A percentile compares a stretch with the other conserved stretches of the same genome.
Conservation (phyloP, 2,797 vertebrate species). For the Melanotaenia pygmaea region DNA sequence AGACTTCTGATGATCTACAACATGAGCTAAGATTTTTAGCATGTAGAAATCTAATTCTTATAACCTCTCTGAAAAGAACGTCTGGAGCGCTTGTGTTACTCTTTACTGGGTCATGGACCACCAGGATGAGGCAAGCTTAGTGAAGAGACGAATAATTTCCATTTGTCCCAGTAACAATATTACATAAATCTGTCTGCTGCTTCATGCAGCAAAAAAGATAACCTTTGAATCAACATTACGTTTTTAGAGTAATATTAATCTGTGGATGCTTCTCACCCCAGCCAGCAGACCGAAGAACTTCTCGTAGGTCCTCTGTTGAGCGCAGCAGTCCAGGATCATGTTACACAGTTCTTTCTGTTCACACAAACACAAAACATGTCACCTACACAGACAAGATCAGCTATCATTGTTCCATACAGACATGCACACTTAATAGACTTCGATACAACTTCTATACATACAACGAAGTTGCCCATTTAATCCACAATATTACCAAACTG, state of each 20-base stretch:
- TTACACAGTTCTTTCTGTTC: slow-evolving; percentile 97
- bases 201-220: not conserved
- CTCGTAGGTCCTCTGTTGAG: slow-evolving; percentile 97
- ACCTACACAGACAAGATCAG: not conserved
- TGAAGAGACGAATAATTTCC: not conserved
- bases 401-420: not conserved
- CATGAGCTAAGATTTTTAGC: not conserved
- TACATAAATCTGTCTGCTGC: not conserved
- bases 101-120: not conserved
- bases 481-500: not conserved
- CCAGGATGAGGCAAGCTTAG: too few relatives aligned
- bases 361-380: slow-evolving; percentile 32
- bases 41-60: not conserved
- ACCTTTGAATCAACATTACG: not conserved
- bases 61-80: not conserved
- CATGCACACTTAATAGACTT: not conserved
- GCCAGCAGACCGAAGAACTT: slow-evolving; percentile 98
- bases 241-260: not conserved
- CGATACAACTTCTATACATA: not conserved
- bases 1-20: not conserved
- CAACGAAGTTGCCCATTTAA: not conserved
- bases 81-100: not conserved
- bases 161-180: not conserved
- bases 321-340: slow-evolving; percentile 99
- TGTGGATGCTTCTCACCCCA: slow-evolving; percentile 86